phyloP scores from a whole-genome alignment of 2,797 vertebrate species.

The Brachyrhaphis roseni region DNA sequence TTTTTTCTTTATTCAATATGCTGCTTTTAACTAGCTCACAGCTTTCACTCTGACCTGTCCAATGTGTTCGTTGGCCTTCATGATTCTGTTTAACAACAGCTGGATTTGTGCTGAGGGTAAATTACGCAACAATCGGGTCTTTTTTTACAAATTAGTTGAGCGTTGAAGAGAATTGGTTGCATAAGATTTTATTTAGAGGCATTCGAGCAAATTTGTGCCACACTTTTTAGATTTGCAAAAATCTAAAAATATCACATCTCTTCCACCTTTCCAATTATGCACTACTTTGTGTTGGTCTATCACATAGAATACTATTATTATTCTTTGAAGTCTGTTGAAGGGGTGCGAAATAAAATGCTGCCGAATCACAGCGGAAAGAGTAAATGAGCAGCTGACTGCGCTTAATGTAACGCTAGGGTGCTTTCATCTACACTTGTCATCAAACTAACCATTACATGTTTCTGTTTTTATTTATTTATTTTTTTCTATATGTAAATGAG shows the following conservation, averaged over 20 bases:
- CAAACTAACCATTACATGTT: constrained; percentile 9
- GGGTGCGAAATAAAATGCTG: constrained; percentile 14
- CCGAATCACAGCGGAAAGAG: constrained; percentile 30
- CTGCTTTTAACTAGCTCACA: background rate
- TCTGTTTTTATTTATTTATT: background rate
- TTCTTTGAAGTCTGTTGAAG: background rate
- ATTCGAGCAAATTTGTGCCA: too few relatives aligned
- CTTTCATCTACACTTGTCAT: constrained; percentile 24
- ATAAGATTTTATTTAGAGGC: background rate
- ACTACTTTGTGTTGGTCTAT: background rate
- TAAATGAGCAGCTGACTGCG: constrained; percentile 46
- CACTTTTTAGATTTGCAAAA: too few relatives aligned
- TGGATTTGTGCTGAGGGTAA: background rate
- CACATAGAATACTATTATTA: background rate
- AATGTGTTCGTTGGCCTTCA: background rate
- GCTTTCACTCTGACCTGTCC: background rate
- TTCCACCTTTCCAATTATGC: background rate
- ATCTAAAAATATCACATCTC: background rate
- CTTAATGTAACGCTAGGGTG: constrained; percentile 38
- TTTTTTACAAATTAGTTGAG: background rate
- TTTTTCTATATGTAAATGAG: constrained; percentile 25
- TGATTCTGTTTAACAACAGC: background rate
- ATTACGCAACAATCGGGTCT: background rate
- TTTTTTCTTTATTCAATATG: background rate
- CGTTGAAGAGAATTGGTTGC: background rate